Conservation (phyloP, 2,797 vertebrate species). For the Chloroceryle inda region DNA sequence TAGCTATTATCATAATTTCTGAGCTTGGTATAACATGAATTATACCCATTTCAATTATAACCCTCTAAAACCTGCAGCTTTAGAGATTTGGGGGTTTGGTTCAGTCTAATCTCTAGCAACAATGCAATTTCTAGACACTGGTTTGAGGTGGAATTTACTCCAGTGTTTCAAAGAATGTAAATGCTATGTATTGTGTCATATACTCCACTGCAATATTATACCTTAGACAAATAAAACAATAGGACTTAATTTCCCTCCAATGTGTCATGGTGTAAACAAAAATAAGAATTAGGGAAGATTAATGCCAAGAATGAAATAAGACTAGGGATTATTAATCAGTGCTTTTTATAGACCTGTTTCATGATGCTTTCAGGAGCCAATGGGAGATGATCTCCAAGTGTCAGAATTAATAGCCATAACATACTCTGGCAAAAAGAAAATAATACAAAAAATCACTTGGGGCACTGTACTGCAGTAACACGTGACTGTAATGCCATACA, state of each 20-base stretch:
- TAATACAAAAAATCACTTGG: not conserved
- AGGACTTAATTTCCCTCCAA: not conserved
- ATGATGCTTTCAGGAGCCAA: not conserved
- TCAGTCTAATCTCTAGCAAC: not conserved
- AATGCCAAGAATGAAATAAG: not conserved
- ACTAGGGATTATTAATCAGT: not conserved
- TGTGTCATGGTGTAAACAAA: not conserved
- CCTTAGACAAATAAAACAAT: not conserved
- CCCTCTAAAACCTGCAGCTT: not conserved
- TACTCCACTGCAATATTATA: not conserved
- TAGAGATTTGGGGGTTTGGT: not conserved
- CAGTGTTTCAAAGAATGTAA: not conserved
- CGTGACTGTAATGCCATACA: not conserved
- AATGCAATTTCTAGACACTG: not conserved
- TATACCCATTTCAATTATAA: not conserved
- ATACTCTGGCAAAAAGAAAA: not conserved
- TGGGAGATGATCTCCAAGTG: not conserved
- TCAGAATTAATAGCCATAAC: not conserved
- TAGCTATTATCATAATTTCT: not conserved
- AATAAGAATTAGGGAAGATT: constrained; percentile 3
- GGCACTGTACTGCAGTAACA: not conserved
- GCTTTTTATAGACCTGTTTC: not conserved
- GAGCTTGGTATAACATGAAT: not conserved
- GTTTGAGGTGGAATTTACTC: not conserved
- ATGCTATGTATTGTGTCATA: not conserved